Base-by-base conservation (phyloP, 1,140 invertebrate genomes). In the Triops cancriformis region DNA sequence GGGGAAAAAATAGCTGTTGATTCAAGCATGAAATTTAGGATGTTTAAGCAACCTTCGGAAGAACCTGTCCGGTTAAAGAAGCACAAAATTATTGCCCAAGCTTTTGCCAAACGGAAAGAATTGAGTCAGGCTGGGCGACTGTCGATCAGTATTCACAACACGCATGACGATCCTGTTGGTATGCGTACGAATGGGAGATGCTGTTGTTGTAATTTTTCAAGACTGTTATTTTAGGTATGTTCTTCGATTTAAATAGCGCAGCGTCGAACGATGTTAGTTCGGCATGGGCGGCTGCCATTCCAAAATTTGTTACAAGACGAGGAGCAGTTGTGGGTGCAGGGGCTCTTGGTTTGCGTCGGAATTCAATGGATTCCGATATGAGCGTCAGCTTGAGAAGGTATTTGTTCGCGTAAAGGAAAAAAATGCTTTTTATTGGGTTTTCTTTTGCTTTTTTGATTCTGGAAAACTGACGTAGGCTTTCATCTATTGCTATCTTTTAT, bases 81-180 rank as follows among this genome's bases (percentile, higher is more conserved):
- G 82, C 94, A 97, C 83, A 93, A 94, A 85, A 89, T 97, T 27
- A 96, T 98, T 75, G 93, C 94, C 11, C 90, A 94, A 83, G 94
- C 93, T 1, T 97, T 94, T 88, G 91, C 92, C 0, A 93, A 94
- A 79, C 87, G 94, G n/a, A 91, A 93, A 82, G 91, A 93, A 78
- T 90, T 96, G 77, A 92, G 94, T 77, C 90, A 91, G 82, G 89
- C 89, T 76, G 94, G 93, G 0, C 85, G 91, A n/a, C 85, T 96
- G 26, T 96, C 94, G 45, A 92, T 97, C 80, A 94, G 91, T 81
- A 90, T 95, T 78, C 89, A 91, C 74, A 94, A 93, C 81, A 91
- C 91, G 7, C 91, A 95, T 80, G 93, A 93, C 74, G 95, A 97
- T 87, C 95, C 95, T 10, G 90, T 96, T 12, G 94, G 94, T 86